These are phyloP conservation scores for Typhlichthys subterraneus DNA, from an alignment of 2,797 vertebrate species.

Conservation along the genomic window DNA sequence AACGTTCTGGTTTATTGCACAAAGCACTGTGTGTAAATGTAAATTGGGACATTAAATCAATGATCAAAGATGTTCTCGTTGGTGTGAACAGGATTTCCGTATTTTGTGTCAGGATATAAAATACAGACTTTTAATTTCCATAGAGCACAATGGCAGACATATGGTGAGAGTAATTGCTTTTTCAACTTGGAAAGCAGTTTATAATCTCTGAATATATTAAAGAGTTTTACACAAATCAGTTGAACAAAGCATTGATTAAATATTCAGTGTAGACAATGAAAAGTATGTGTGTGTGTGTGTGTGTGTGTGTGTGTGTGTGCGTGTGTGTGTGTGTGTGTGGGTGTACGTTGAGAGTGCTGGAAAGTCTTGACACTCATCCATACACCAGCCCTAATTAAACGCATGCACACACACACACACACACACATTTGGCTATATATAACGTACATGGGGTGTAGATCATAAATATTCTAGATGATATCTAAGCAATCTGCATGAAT, in stretches of 20 bases:
- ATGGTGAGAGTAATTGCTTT: conserved; percentile 50
- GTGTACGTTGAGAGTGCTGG: not conserved
- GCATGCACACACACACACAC: conserved; percentile 6
- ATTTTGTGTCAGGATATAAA: conserved; percentile 29
- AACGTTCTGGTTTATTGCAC: conserved; percentile 17
- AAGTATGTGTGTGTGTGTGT: not conserved
- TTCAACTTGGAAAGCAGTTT: conserved; percentile 32
- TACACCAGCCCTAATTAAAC: not conserved
- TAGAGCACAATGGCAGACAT: conserved; percentile 34
- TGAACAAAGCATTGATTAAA: conserved; percentile 34
- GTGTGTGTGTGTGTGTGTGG: not conserved
- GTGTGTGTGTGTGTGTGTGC: no score
- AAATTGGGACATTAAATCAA: conserved; percentile 3
- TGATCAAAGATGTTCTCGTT: conserved; percentile 16
- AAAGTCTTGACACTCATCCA: no score
- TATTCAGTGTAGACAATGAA: conserved; percentile 29
- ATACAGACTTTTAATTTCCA: conserved; percentile 14
- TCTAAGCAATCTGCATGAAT: conserved; percentile 16
- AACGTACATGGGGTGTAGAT: not conserved
- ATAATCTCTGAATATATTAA: conserved; percentile 34
- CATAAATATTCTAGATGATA: not conserved
- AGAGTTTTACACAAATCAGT: conserved; percentile 48
- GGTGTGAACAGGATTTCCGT: conserved; percentile 38
- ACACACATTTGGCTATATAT: not conserved
- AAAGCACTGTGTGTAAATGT: conserved; percentile 13